A percentile compares a stretch with the other conserved stretches of the same genome.
Conservation (phyloP, 2,797 vertebrate genomes). For the Eulemur albifrons region DNA sequence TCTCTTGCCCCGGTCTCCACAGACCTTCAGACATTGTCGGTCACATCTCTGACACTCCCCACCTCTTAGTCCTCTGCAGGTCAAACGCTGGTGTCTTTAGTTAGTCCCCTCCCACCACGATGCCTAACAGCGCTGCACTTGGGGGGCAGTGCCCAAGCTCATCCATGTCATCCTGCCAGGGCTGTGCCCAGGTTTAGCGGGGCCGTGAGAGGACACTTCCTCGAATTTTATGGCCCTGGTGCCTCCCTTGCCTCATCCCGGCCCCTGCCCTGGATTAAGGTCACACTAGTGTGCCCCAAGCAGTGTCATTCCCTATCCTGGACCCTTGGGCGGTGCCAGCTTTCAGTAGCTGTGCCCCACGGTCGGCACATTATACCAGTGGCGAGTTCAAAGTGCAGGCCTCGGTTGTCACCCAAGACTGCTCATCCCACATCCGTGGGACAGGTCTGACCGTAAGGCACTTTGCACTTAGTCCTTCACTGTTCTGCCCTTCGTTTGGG, state of each 20-base stretch:
- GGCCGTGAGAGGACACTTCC: neutral
- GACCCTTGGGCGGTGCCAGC: accelerated
- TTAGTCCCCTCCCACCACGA: neutral
- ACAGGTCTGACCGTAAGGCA: neutral
- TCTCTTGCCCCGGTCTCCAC: neutral
- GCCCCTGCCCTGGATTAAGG: neutral
- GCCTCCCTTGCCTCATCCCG: neutral
- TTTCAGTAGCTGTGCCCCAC: neutral
- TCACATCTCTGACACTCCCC: neutral
- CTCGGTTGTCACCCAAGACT: neutral
- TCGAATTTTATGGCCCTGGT: neutral
- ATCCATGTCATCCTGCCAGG: neutral
- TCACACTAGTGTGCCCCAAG: neutral
- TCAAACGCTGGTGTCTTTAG: neutral
- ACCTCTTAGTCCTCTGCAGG: neutral
- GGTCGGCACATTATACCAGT: neutral
- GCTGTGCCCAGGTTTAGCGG: neutral
- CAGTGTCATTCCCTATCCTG: accelerated
- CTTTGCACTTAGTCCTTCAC: neutral
- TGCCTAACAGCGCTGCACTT: neutral
- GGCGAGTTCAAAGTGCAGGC: neutral
- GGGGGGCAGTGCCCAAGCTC: neutral
- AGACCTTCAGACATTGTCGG: neutral
- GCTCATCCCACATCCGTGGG: neutral
- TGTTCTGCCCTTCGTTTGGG: neutral